These are phyloP conservation scores for Agonopterix heracliana DNA, from an alignment of 2,888 invertebrate genomes.

Conservation along the genomic window DNA sequence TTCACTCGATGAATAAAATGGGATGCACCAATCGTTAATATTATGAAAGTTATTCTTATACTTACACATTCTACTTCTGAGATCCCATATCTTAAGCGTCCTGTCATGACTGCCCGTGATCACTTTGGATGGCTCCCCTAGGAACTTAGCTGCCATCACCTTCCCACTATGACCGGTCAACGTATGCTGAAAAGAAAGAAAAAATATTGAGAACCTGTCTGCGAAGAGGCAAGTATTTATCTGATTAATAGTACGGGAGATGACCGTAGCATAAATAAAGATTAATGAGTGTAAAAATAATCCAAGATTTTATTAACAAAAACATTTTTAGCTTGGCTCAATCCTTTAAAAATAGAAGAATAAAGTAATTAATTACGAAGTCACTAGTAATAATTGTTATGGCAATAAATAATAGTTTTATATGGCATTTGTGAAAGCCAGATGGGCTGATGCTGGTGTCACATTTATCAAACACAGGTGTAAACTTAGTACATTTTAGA, in stretches of 20 bases:
- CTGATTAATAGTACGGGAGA: no score
- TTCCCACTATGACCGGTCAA: conserved; percentile 97
- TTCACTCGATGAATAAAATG: no score
- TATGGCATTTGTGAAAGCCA: conserved; percentile 2
- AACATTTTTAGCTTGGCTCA: background rate
- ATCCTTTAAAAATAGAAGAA: no score
- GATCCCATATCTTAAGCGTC: conserved; percentile 99
- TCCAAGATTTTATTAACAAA: background rate
- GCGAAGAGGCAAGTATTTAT: no score
- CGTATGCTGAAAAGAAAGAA: conserved; percentile 82
- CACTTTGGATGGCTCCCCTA: conserved; percentile 93
- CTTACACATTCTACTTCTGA: conserved; percentile 84
- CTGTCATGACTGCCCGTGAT: conserved; percentile 99
- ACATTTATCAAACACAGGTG: conserved; percentile 5
- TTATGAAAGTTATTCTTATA: conserved; percentile 16
- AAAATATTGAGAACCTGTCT: background rate
- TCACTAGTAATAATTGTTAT: conserved; percentile 1
- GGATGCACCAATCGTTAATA: background rate
- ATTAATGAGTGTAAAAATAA: no score
- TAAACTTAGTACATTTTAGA: background rate
- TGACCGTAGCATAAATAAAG: no score
- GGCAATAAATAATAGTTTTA: conserved; percentile 5
- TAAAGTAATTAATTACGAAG: background rate
- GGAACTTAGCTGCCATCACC: conserved; percentile 97
- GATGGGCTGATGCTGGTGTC: conserved; percentile 2